phyloP scores from a whole-genome alignment of 2,113 vertebrate species.

The Gracilinanus agilis region DNA sequence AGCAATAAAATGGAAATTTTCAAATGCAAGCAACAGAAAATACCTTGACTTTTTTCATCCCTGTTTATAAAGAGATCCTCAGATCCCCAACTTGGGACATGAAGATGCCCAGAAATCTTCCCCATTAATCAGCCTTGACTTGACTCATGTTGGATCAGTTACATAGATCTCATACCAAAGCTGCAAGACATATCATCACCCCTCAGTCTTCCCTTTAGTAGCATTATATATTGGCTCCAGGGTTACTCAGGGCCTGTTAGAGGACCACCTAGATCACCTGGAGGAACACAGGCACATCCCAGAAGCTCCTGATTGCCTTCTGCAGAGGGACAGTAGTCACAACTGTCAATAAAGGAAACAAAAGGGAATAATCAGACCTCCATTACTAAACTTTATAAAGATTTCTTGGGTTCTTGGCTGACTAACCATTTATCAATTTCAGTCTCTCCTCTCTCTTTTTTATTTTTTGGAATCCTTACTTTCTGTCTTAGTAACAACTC shows the following conservation, averaged over 20 bases:
- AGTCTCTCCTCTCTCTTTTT: background rate
- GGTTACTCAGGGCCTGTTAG: background rate
- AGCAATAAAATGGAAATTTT: conserved; percentile 51
- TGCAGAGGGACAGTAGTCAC: background rate
- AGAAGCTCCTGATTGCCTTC: background rate
- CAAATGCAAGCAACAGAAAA: conserved; percentile 27
- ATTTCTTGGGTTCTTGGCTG: background rate
- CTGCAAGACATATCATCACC: background rate
- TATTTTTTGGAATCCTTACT: too few relatives aligned
- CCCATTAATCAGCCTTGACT: background rate
- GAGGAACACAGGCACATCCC: background rate
- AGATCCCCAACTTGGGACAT: background rate
- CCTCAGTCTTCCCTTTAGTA: background rate
- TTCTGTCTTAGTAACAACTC: too few relatives aligned
- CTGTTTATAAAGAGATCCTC: too few relatives aligned
- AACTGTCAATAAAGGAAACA: background rate
- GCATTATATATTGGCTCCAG: background rate
- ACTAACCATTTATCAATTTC: background rate
- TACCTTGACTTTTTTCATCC: conserved; percentile 7
- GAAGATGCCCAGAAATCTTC: background rate
- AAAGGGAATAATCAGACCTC: background rate
- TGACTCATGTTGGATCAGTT: background rate
- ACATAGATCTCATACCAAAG: background rate
- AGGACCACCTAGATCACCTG: background rate
- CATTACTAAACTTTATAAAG: background rate